Conservation (phyloP, 1,140 invertebrate genomes). For the Latrodectus geometricus region DNA sequence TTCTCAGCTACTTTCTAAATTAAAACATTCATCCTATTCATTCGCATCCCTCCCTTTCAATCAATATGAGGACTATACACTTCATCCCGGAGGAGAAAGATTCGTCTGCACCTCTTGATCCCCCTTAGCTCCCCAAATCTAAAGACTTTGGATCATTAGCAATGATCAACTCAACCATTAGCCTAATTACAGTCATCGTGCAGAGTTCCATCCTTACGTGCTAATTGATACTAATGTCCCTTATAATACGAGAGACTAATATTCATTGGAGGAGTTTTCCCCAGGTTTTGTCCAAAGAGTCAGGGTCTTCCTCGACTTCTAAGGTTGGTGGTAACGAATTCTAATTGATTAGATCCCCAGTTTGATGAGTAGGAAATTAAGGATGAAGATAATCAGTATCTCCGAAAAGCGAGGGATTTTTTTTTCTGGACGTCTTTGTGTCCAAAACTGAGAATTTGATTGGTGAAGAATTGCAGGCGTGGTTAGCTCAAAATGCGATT, state of each 20-base stretch:
- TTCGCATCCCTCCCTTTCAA: constrained; percentile 16
- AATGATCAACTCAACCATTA: constrained; percentile 59
- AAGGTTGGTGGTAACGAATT: not conserved
- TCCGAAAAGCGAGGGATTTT: not conserved
- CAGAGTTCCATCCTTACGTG: constrained; percentile 33
- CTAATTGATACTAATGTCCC: constrained; percentile 58
- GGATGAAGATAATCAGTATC: constrained; percentile 31
- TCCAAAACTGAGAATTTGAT: not conserved
- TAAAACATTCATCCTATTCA: constrained; percentile 31
- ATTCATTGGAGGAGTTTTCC: constrained; percentile 28
- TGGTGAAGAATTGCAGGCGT: not conserved
- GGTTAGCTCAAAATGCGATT: not conserved
- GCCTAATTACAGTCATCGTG: constrained; percentile 47
- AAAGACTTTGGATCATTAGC: constrained; percentile 47
- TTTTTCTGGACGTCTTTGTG: not conserved
- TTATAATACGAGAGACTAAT: constrained; percentile 47
- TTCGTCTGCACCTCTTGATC: not conserved
- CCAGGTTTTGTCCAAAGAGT: constrained; percentile 38
- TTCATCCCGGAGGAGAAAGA: constrained; percentile 6
- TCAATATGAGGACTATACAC: constrained; percentile 24
- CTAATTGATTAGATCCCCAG: constrained; percentile 41
- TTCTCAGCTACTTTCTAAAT: constrained; percentile 31
- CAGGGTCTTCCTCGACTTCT: not conserved
- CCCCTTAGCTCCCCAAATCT: not conserved
- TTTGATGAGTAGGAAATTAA: constrained; percentile 46